Conservation (phyloP, 2,797 vertebrate species). For the Hydrocynus forskahlii region DNA sequence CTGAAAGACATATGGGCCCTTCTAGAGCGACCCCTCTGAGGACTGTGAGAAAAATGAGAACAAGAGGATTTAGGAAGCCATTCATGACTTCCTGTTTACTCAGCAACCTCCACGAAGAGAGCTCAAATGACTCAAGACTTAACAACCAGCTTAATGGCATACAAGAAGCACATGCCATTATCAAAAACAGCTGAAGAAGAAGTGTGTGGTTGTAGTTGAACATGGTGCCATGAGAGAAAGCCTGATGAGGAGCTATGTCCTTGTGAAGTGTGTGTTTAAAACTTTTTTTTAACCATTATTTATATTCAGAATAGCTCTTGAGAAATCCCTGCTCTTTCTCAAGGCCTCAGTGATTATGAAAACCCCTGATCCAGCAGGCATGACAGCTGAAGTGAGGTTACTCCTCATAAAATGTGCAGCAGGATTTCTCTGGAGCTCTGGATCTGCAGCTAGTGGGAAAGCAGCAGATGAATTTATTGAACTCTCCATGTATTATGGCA, state of each 20-base stretch:
- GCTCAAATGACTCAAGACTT: slow-evolving; percentile 29
- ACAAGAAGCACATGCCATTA: slow-evolving; percentile 2
- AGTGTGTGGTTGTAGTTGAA: neutral
- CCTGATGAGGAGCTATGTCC: neutral
- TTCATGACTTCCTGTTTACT: slow-evolving; percentile 45
- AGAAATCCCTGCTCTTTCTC: neutral
- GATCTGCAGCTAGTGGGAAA: slow-evolving; percentile 26
- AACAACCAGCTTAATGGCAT: neutral
- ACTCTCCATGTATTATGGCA: slow-evolving; percentile 5
- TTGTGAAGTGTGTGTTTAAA: neutral
- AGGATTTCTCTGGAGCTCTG: neutral
- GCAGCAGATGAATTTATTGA: slow-evolving; percentile 30
- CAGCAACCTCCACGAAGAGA: neutral
- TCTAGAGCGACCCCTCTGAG: neutral
- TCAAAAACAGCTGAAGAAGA: neutral
- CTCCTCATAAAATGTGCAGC: slow-evolving; percentile 1
- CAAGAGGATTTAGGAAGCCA: slow-evolving; percentile 24
- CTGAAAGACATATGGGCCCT: slow-evolving; percentile 25
- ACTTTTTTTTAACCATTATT: neutral
- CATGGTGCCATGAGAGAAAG: neutral
- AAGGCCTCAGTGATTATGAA: neutral
- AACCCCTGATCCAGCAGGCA: neutral
- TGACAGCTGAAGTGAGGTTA: neutral
- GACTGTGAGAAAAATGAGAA: neutral
- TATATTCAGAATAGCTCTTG: neutral